Evolutionary conservation across 2,888 invertebrate species (phyloP).

Genomic region (Vesta saturnalis): DNA sequence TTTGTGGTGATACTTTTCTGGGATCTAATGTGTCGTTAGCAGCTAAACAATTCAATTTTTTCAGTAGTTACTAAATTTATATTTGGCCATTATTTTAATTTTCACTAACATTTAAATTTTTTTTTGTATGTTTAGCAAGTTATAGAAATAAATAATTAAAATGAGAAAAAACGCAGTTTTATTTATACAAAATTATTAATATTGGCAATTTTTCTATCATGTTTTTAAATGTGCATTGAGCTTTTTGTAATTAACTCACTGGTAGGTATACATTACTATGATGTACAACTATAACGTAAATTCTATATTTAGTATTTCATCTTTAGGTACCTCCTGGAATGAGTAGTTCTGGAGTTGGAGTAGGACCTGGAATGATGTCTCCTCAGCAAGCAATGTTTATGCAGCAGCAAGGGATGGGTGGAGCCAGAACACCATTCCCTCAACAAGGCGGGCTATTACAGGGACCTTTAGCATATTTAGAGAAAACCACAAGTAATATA

Average conservation of each 20-base stretch:
- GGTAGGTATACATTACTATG: slow-evolving; percentile 26
- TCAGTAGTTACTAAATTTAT: slow-evolving; percentile 29
- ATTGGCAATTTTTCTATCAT: slow-evolving; percentile 16
- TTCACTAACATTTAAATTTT: slow-evolving; percentile 27
- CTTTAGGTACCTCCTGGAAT: slow-evolving; percentile 58
- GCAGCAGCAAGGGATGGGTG: slow-evolving; percentile 63
- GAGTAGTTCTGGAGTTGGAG: slow-evolving; percentile 50
- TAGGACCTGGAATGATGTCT: slow-evolving; percentile 59
- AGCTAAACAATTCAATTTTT: slow-evolving; percentile 14
- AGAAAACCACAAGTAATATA: slow-evolving; percentile 92
- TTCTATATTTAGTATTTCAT: neutral
- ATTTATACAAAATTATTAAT: slow-evolving; percentile 28
- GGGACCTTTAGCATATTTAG: slow-evolving; percentile 86
- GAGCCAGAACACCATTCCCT: slow-evolving; percentile 63
- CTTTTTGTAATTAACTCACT: slow-evolving; percentile 11
- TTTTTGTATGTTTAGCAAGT: slow-evolving; percentile 24
- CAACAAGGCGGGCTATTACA: slow-evolving; percentile 71
- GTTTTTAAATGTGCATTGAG: neutral
- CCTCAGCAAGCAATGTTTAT: slow-evolving; percentile 68
- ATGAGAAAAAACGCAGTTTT: slow-evolving; percentile 23
- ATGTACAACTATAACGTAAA: neutral
- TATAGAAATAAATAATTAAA: slow-evolving; percentile 31
- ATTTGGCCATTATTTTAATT: slow-evolving; percentile 32
- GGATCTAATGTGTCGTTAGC: slow-evolving; percentile 4
- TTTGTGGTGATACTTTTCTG: neutral